A percentile compares a stretch with the other conserved stretches of the same genome.
These are phyloP conservation scores for Synanceia verrucosa DNA, from an alignment of 2,797 vertebrate genomes.

Conservation along the genomic window DNA sequence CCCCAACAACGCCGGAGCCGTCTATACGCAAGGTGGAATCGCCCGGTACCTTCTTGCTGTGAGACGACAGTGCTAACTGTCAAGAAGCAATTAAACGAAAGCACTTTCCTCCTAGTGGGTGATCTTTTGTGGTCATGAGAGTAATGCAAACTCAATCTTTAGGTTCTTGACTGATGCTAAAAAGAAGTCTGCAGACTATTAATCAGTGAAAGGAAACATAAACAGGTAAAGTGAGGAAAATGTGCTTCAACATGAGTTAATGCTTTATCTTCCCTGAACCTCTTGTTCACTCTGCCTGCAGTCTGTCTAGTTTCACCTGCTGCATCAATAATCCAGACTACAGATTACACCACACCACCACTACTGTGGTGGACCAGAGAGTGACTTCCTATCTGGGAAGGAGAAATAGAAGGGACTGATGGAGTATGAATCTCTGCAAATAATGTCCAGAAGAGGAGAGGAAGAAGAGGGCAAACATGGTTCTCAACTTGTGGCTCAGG, in stretches of 20 bases:
- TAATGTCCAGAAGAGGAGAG: neutral
- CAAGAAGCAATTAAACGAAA: too few species aligned
- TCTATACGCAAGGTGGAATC: too few species aligned
- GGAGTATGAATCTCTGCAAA: neutral
- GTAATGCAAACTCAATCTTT: too few species aligned
- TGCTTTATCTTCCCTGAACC: neutral
- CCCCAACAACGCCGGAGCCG: too few species aligned
- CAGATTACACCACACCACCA: too few species aligned
- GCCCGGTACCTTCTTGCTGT: too few species aligned
- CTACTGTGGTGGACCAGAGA: constrained; percentile 34
- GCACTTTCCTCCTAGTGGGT: too few species aligned
- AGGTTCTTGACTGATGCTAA: too few species aligned
- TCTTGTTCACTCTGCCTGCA: neutral
- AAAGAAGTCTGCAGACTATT: neutral
- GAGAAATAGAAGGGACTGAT: neutral
- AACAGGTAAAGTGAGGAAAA: neutral
- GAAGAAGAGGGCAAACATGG: neutral
- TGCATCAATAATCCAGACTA: constrained; percentile 40
- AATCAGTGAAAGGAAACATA: neutral
- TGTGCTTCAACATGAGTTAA: neutral
- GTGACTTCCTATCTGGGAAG: neutral
- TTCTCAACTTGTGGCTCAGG: neutral
- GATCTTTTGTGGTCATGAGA: too few species aligned
- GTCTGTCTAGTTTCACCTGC: constrained; percentile 24
- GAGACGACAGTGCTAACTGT: too few species aligned